These are phyloP conservation scores for Fukomys damarensis DNA, from an alignment of 2,113 vertebrate species.

Conservation along the genomic window DNA sequence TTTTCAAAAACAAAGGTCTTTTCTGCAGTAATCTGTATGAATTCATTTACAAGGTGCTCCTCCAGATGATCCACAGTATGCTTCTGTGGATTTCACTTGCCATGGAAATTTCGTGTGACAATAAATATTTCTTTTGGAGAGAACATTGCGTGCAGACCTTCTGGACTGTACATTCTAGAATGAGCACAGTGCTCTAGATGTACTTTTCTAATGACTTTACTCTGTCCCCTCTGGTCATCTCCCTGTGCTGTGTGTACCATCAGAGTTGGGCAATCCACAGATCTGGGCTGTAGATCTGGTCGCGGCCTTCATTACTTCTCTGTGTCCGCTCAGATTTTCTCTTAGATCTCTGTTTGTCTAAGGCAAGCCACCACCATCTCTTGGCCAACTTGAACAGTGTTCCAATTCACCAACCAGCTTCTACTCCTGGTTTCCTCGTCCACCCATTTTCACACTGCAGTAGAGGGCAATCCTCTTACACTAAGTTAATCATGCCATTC, in stretches of 20 bases:
- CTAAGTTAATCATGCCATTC: not conserved
- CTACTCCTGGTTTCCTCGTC: not conserved
- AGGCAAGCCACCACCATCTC: not conserved
- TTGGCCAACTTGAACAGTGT: not conserved
- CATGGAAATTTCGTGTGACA: not conserved
- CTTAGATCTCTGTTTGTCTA: not conserved
- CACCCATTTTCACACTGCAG: not conserved
- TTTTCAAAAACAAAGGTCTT: not conserved
- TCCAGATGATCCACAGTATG: not conserved
- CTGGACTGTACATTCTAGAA: not conserved
- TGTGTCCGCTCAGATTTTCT: not conserved
- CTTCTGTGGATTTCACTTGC: slow-evolving; percentile 20
- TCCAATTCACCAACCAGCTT: not conserved
- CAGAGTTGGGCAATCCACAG: not conserved
- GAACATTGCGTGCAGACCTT: not conserved
- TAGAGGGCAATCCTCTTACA: not conserved
- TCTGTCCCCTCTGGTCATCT: not conserved
- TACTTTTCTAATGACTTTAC: not conserved
- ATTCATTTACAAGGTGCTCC: not conserved
- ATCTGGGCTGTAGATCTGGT: not conserved
- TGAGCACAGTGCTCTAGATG: not conserved
- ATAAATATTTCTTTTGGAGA: not conserved
- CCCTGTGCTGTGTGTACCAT: not conserved
- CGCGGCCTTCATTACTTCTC: not conserved
- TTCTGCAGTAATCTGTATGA: not conserved